Evolutionary conservation across 2,888 invertebrate species (phyloP).

Genomic region (Diogma glabrata): DNA sequence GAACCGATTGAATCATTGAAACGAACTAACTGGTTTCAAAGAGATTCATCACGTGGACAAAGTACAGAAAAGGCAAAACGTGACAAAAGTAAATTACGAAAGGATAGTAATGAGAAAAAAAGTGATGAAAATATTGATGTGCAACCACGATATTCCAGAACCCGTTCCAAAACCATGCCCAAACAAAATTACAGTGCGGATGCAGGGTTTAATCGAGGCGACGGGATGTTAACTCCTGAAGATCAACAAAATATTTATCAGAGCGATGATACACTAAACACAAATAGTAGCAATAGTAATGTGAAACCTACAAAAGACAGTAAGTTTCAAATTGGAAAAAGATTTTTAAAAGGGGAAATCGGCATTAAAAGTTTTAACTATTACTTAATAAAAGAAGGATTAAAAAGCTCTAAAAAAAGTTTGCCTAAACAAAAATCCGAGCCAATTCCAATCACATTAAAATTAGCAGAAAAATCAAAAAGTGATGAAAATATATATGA

Average conservation of each 20-base stretch:
- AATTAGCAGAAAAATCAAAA: constrained; percentile 27
- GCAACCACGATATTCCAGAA: background rate
- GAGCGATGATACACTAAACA: constrained; percentile 1
- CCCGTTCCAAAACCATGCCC: background rate
- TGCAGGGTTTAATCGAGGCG: background rate
- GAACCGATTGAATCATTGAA: constrained; percentile 3
- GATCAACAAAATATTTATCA: background rate
- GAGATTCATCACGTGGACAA: background rate
- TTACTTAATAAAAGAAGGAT: constrained; percentile 35
- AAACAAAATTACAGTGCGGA: constrained; percentile 6
- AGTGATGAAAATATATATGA: constrained; percentile 38
- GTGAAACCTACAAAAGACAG: constrained; percentile 13
- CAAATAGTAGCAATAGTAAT: background rate
- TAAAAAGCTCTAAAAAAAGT: constrained; percentile 33
- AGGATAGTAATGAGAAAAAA: too few species aligned
- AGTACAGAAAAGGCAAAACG: constrained; percentile 16
- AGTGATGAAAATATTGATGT: background rate
- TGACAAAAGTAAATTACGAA: constrained; percentile 22
- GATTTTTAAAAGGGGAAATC: constrained; percentile 34
- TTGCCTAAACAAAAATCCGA: constrained; percentile 28
- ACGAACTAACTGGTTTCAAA: constrained; percentile 7
- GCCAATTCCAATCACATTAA: constrained; percentile 17
- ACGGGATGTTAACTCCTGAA: too few species aligned
- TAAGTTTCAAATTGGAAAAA: constrained; percentile 34
- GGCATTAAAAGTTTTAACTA: constrained; percentile 38